Evolutionary conservation across 2,888 invertebrate species (phyloP), one percentile per base, ranked within the genome.

Genomic region (Trypoxylon attenuatum): DNA sequence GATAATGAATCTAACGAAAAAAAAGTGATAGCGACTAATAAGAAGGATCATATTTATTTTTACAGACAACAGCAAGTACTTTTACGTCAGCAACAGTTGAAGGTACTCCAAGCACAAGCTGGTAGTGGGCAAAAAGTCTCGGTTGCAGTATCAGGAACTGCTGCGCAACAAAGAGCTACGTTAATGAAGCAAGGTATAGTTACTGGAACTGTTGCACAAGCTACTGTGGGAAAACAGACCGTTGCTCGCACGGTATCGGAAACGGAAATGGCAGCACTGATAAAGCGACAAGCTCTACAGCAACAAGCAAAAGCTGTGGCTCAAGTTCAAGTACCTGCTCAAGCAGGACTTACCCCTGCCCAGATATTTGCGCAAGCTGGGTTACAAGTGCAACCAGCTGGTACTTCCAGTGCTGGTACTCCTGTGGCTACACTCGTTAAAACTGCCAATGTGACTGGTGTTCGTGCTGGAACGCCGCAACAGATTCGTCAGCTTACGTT

Each of bases 351-450:
- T 1, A 87, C 89, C 0, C 88, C 88, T 8, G 88, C 88, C 0
- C 91, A 91, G 78, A 87, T 92, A 5, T 89, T 91, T 42, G 89
- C 93, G 0, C 91, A 91, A 49, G 88, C 88, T 43, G 89, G 88
- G 19, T 77, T 90, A 3, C 89, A 87, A 64, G 88, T 90, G 16
- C 90, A 89, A 74, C 88, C 88, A 54, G 88, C 89, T 2, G 88
- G 89, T 1, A 87, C 89, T 2, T 89, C 90, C 0, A 62, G 79
- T 0, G 65, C 74, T 2, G 89, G 89, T 0, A 85, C 89, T 0
- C 89, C 89, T 2, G 90, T 92, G 2, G 90, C 92, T 0, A 91
- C 92, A 0, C 84, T 92, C 51, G 92, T 92, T 0, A 92, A 92
- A 80, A 89, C 92, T 0, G 89, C 82, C 0, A 76, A 78, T 1